phyloP scores from a whole-genome alignment of 2,113 vertebrate genomes.

The Rhinogobius similis region DNA sequence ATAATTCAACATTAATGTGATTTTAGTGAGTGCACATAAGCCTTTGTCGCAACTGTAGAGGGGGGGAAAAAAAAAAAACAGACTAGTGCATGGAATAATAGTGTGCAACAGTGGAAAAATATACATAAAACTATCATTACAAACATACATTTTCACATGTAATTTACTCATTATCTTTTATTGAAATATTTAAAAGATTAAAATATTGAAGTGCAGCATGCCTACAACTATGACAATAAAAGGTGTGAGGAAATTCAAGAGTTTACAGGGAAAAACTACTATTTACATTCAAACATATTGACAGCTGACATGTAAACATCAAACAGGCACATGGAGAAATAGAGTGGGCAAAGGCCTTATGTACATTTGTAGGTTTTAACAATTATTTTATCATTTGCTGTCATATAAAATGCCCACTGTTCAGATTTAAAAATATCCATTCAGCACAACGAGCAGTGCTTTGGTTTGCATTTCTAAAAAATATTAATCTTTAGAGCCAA shows the following conservation, averaged over 20 bases:
- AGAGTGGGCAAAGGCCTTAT: neutral
- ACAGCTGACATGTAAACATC: slow-evolving; percentile 1
- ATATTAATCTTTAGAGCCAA: neutral
- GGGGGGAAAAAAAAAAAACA: too few relatives aligned
- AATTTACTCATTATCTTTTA: neutral
- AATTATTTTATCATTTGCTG: neutral
- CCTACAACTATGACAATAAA: slow-evolving; percentile 8
- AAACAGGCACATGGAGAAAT: neutral
- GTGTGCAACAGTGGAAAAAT: too few relatives aligned
- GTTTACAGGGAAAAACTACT: neutral
- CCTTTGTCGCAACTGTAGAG: too few relatives aligned
- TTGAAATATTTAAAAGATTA: slow-evolving; percentile 3
- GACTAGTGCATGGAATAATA: too few relatives aligned
- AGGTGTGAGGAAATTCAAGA: neutral
- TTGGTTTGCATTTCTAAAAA: slow-evolving; percentile 30
- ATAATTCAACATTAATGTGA: too few relatives aligned
- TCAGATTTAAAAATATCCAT: neutral
- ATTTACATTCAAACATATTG: neutral
- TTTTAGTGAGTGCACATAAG: too few relatives aligned
- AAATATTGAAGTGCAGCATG: slow-evolving; percentile 1
- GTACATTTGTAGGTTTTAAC: neutral
- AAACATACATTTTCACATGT: too few relatives aligned
- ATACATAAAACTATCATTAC: too few relatives aligned
- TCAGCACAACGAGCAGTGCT: neutral
- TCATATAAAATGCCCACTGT: neutral